These are phyloP conservation scores for Uria lomvia DNA, from an alignment of 2,113 vertebrate genomes.

Conservation along the genomic window DNA sequence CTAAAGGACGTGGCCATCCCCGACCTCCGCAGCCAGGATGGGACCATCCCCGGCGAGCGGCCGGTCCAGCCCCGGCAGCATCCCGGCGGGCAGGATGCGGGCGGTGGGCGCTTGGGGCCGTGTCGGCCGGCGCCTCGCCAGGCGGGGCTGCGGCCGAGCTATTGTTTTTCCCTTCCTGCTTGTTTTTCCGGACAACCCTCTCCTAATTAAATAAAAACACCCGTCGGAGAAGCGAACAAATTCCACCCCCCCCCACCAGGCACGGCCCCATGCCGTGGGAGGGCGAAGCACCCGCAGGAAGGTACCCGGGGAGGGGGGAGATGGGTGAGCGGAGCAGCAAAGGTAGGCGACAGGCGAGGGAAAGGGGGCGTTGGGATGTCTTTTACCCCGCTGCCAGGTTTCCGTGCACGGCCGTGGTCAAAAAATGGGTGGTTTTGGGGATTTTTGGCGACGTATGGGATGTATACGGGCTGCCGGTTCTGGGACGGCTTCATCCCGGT, in stretches of 20 bases:
- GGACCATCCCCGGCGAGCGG: neutral
- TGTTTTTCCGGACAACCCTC: conserved; percentile 56
- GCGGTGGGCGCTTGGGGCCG: neutral
- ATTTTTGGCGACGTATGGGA: neutral
- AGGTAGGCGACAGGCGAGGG: neutral
- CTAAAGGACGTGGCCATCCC: fast-evolving
- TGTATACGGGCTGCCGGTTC: fast-evolving
- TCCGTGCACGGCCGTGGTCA: fast-evolving
- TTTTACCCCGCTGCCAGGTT: fast-evolving
- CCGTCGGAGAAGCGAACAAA: neutral
- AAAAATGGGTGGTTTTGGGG: neutral
- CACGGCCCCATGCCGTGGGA: neutral
- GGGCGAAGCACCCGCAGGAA: neutral
- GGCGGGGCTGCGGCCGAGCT: conserved; percentile 29
- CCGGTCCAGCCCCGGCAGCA: neutral
- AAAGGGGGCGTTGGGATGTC: fast-evolving
- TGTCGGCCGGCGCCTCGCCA: conserved; percentile 22
- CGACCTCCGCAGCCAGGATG: neutral
- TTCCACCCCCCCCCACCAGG: fast-evolving
- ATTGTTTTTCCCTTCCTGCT: conserved; percentile 67
- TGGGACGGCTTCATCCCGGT: fast-evolving
- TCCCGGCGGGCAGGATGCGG: neutral
- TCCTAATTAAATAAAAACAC: conserved; percentile 41
- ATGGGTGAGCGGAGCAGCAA: fast-evolving
- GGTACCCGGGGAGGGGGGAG: neutral